Base-by-base conservation (phyloP, 1,140 invertebrate genomes). In the Dreissena rostriformis region DNA sequence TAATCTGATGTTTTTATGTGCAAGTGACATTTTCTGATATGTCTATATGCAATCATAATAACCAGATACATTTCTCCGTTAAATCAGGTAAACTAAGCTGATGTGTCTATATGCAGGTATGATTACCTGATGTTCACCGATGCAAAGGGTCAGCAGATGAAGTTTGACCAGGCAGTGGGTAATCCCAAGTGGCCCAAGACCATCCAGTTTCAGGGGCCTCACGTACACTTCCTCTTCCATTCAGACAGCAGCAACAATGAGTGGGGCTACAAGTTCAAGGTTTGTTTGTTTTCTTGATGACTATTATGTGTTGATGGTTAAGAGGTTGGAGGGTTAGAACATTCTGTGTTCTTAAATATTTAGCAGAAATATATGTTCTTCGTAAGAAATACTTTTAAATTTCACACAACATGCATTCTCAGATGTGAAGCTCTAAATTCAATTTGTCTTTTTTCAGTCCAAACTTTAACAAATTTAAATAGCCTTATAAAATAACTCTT, bases 261-360 rank as follows among this genome's bases (percentile, higher is more conserved):
- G 67, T 93, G 93, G 93, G 93, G 92, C 10, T 93, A 93, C 84
- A 93, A 93, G 77, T 93, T 93, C 82, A 92, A 90, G 80, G 92
- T 93, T 39, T 39, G 39, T 8, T 39, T 8, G 92, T 93, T 39
- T 39, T 2, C 39, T 39, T 8, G 39, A 39, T 8, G 39, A 39
- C 39, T 39, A 39, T 39, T 5, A 39, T 39, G 2, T 39, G 4
- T 5, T 39, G 39, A 5, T 39, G 39, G 39, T 39, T 39, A 5
- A 39, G 39, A 39, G 39, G 8, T 39, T 39, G 2, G 39, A 39
- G 2, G 39, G 39, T 39, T 39, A n/a, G 39, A 39, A 39, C 39
- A 39, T 39, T 39, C 39, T 39, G 39, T 39, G 39, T 39, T 5
- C 8, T 2, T 39, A 39, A 39, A 39, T 39, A 39, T 39, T n/a